Evolutionary conservation across 2,113 vertebrate species (phyloP).

Genomic region (Ceratotherium simum): DNA sequence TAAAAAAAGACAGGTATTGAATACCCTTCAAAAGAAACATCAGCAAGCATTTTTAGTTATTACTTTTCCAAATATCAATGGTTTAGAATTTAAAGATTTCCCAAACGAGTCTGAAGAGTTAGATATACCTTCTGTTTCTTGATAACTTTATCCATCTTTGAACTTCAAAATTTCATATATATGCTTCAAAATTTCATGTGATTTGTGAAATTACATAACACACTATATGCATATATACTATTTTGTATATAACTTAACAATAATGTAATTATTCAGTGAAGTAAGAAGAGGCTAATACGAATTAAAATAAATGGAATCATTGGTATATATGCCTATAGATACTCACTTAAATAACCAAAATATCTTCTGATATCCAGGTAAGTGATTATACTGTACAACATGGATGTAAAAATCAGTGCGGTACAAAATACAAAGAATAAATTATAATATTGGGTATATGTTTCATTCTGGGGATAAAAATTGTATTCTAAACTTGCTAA

Average conservation of each 20-base stretch:
- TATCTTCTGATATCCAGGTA: not conserved
- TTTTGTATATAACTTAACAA: not conserved
- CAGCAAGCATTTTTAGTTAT: not conserved
- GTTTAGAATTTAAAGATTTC: not conserved
- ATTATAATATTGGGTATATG: not conserved
- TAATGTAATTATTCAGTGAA: not conserved
- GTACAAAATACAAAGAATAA: not conserved
- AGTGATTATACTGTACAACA: not conserved
- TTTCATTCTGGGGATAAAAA: not conserved
- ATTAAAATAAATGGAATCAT: not conserved
- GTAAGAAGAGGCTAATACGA: not conserved
- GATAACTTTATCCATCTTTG: not conserved
- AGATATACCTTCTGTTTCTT: not conserved
- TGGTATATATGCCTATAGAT: not conserved
- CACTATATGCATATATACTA: fast-evolving
- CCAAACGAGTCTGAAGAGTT: not conserved
- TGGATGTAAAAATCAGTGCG: not conserved
- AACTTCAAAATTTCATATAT: not conserved
- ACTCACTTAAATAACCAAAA: not conserved
- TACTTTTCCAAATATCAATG: not conserved
- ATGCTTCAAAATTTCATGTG: not conserved
- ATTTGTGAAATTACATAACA: not conserved
- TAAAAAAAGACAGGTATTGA: not conserved
- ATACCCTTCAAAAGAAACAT: not conserved
- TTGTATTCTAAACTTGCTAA: not conserved